These are phyloP conservation scores for Myiotriccus ornatus DNA, from an alignment of 2,797 vertebrate genomes.

Conservation along the genomic window DNA sequence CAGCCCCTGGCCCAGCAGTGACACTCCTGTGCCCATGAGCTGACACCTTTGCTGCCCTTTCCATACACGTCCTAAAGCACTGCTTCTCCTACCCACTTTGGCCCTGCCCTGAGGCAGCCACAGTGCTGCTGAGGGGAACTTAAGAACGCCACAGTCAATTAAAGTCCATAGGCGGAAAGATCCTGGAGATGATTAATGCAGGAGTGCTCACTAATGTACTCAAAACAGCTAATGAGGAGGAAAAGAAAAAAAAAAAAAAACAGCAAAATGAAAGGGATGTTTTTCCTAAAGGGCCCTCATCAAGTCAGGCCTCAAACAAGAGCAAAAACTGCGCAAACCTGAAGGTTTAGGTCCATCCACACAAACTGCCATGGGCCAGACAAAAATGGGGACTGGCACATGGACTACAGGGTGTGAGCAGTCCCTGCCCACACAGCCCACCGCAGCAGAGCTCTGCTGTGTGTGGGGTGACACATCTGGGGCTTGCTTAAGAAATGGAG, in stretches of 20 bases:
- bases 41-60: background rate
- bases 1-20: background rate
- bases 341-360: background rate
- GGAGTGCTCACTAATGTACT: background rate
- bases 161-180: background rate
- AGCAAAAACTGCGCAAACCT: background rate
- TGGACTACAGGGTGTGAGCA: background rate
- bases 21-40: rapidly evolving
- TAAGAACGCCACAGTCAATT: background rate
- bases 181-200: background rate
- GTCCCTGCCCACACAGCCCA: background rate
- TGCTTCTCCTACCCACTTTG: background rate
- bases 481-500: background rate
- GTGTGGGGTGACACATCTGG: background rate
- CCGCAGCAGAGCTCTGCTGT: background rate
- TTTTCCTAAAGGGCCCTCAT: background rate
- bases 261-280: background rate
- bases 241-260: background rate
- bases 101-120: background rate
- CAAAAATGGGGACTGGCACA: background rate
- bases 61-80: rapidly evolving
- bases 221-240: background rate
- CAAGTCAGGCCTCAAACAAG: background rate
- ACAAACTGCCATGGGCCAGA: background rate
- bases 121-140: background rate